Conservation (phyloP, 2,797 vertebrate genomes). For the Sebastes taczanowskii region DNA sequence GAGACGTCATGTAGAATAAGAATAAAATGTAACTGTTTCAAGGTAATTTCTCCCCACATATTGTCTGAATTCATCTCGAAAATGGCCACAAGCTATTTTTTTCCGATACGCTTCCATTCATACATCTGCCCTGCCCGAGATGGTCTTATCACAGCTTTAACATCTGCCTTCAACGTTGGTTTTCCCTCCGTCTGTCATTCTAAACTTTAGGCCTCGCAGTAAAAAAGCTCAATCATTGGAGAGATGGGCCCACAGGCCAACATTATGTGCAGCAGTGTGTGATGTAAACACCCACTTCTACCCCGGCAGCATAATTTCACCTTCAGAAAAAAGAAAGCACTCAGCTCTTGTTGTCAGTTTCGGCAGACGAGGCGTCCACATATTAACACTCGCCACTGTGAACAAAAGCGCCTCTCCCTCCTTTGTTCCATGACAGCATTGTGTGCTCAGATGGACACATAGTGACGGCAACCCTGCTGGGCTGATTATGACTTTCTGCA, state of each 20-base stretch:
- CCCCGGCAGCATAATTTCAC: slow-evolving; percentile 54
- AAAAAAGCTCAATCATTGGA: slow-evolving; percentile 30
- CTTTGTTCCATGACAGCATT: slow-evolving; percentile 20
- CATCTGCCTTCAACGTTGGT: slow-evolving; percentile 35
- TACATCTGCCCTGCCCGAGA: slow-evolving; percentile 7
- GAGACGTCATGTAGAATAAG: slow-evolving; percentile 5
- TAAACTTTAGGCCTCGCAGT: slow-evolving; percentile 30
- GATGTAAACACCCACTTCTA: slow-evolving; percentile 55
- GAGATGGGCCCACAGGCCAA: slow-evolving; percentile 39
- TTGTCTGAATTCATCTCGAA: slow-evolving; percentile 16
- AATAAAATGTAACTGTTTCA: slow-evolving; percentile 41
- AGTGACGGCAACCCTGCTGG: slow-evolving; percentile 10
- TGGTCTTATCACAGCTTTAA: slow-evolving; percentile 45
- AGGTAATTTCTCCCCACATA: slow-evolving; percentile 23
- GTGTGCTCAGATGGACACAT: slow-evolving; percentile 34
- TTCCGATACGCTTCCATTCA: slow-evolving; percentile 22
- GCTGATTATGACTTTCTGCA: slow-evolving; percentile 12
- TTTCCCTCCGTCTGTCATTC: slow-evolving; percentile 25
- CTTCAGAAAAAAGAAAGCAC: slow-evolving; percentile 40
- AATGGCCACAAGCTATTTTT: slow-evolving; percentile 34
- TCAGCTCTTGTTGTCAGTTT: slow-evolving; percentile 23
- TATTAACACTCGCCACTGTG: neutral
- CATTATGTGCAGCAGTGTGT: slow-evolving; percentile 51
- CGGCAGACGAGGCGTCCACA: slow-evolving; percentile 26
- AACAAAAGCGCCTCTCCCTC: neutral